Conservation (phyloP, 2,797 vertebrate genomes). For the Sebastolobus altivelis region DNA sequence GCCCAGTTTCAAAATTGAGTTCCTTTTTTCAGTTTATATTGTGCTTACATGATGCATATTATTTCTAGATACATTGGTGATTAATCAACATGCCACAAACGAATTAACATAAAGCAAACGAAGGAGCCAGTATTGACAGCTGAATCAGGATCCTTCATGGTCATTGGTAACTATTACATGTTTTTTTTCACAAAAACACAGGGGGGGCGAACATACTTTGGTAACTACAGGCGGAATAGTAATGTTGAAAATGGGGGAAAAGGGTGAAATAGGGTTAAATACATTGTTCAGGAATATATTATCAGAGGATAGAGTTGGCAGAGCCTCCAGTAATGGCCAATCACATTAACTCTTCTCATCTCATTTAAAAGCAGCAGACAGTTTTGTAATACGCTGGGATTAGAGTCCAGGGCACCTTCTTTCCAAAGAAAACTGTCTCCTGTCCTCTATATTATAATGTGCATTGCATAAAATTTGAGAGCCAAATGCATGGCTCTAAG, state of each 20-base stretch:
- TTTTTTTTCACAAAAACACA: not conserved
- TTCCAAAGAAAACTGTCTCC: not conserved
- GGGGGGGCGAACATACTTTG: not conserved
- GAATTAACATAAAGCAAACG: not conserved
- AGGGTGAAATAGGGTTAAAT: slow-evolving; percentile 5
- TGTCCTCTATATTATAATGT: slow-evolving; percentile 9
- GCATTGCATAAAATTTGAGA: not conserved
- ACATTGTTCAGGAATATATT: slow-evolving; percentile 26
- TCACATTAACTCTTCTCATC: slow-evolving; percentile 29
- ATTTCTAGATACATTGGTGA: not conserved
- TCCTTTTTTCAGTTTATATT: not conserved
- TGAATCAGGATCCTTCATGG: not conserved
- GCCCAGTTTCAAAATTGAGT: not conserved
- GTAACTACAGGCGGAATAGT: not conserved
- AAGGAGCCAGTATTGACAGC: not conserved
- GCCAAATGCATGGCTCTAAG: not conserved
- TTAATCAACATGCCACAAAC: not conserved
- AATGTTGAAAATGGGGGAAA: not conserved
- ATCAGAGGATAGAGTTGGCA: not conserved
- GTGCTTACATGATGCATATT: not conserved
- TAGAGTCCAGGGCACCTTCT: slow-evolving; percentile 12
- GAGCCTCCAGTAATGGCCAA: slow-evolving; percentile 22
- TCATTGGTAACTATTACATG: not conserved
- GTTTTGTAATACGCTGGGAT: slow-evolving; percentile 18
- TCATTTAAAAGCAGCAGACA: slow-evolving; percentile 31